These are phyloP conservation scores for Halcyon senegalensis DNA, from an alignment of 2,113 vertebrate genomes.

Conservation along the genomic window DNA sequence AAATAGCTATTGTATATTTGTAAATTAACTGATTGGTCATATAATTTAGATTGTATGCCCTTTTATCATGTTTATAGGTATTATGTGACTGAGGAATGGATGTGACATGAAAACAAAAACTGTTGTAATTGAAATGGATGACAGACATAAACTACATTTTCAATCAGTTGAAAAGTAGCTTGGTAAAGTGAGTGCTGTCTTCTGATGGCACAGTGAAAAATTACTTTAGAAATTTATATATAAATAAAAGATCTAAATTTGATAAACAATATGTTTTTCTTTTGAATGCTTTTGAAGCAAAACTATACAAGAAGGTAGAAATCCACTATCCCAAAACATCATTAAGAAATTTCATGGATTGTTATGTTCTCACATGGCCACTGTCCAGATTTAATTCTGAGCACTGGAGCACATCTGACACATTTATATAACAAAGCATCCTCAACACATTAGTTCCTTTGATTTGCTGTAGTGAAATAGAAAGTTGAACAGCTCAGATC, in stretches of 20 bases:
- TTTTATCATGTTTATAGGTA: background rate
- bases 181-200: background rate
- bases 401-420: background rate
- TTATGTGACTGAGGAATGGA: background rate
- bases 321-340: background rate
- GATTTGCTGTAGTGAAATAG: background rate
- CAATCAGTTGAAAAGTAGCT: background rate
- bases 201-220: background rate
- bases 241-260: background rate
- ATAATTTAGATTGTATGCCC: background rate
- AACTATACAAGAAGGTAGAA: background rate
- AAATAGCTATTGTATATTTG: background rate
- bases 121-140: background rate
- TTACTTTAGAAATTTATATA: background rate
- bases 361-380: background rate
- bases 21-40: background rate
- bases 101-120: background rate
- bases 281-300: background rate
- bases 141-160: background rate
- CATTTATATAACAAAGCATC: background rate
- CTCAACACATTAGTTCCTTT: background rate
- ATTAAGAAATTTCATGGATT: background rate
- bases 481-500: background rate
- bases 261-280: background rate
- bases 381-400: background rate